These are phyloP conservation scores for Ranitomeya imitator DNA, from an alignment of 2,113 vertebrate genomes.

Conservation along the genomic window DNA sequence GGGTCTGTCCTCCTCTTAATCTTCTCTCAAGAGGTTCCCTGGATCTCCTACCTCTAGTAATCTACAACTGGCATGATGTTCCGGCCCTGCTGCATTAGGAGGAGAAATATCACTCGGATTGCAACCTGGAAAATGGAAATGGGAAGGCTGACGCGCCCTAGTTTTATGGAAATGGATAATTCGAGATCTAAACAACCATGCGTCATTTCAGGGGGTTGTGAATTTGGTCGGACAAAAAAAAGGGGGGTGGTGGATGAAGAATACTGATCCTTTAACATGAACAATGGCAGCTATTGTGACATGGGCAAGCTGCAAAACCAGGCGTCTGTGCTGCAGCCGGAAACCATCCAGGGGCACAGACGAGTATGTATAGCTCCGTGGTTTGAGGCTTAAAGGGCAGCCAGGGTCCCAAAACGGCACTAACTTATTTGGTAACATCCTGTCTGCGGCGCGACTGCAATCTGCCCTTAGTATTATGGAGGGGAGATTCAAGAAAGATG, in stretches of 20 bases:
- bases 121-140: not conserved
- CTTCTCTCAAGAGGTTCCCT: conserved; percentile 18
- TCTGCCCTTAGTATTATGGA: not conserved
- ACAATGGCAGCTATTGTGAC: conserved; percentile 54
- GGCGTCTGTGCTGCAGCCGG: conserved; percentile 29
- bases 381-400: conserved; percentile 38
- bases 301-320: conserved; percentile 1
- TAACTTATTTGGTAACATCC: conserved; percentile 38
- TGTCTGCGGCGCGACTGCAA: conserved; percentile 10
- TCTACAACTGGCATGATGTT: not conserved
- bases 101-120: not conserved
- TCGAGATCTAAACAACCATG: conserved; percentile 22
- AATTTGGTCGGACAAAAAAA: not conserved
- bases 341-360: not conserved
- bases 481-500: not conserved
- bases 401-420: not conserved
- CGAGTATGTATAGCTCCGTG: conserved; percentile 3
- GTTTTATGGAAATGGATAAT: not conserved
- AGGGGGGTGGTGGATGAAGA: not conserved
- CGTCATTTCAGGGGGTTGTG: conserved; percentile 41
- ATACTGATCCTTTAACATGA: conserved; percentile 2
- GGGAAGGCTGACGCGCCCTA: not conserved
- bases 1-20: conserved; percentile 9
- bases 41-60: conserved; percentile 10
- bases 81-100: not conserved